These are phyloP conservation scores for Speoplatyrhinus poulsoni DNA, from an alignment of 2,113 vertebrate genomes.

Conservation along the genomic window DNA sequence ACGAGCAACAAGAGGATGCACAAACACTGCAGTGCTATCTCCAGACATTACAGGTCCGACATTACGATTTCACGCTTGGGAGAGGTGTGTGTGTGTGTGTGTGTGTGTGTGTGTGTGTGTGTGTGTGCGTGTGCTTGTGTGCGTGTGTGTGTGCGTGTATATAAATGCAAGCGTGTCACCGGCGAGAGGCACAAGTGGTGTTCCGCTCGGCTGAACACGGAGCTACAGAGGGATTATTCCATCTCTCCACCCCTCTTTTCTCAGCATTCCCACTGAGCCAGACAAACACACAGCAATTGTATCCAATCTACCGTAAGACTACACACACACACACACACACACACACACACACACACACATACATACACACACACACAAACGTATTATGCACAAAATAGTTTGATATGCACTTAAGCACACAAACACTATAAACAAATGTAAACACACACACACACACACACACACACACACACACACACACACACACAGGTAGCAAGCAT, in stretches of 20 bases:
- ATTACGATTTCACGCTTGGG: constrained; percentile 73
- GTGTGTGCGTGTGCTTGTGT: constrained; percentile 24
- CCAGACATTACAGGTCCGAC: constrained; percentile 68
- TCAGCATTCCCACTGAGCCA: constrained; percentile 42
- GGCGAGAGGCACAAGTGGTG: constrained; percentile 47
- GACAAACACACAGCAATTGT: constrained; percentile 46
- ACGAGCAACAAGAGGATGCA: constrained; percentile 31
- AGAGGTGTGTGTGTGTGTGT: constrained; percentile 7
- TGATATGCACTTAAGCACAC: neutral
- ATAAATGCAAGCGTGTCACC: constrained; percentile 7
- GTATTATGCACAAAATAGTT: neutral
- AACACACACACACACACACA: neutral
- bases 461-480: neutral
- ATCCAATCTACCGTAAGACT: constrained; percentile 34
- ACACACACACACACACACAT: neutral
- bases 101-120: neutral
- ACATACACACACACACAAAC: too few species aligned
- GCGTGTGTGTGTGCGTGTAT: constrained; percentile 5
- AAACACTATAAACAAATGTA: neutral
- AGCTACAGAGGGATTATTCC: constrained; percentile 67
- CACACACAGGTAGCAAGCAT: constrained; percentile 22
- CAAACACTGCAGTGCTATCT: constrained; percentile 57
- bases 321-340: constrained; percentile 20
- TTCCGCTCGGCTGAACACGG: constrained; percentile 65
- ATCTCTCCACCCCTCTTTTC: constrained; percentile 11